Percentiles rank a stretch among this genome's conserved stretches.
Evolutionary conservation across 2,113 vertebrate genomes (phyloP).

Genomic region (Murina feae): DNA sequence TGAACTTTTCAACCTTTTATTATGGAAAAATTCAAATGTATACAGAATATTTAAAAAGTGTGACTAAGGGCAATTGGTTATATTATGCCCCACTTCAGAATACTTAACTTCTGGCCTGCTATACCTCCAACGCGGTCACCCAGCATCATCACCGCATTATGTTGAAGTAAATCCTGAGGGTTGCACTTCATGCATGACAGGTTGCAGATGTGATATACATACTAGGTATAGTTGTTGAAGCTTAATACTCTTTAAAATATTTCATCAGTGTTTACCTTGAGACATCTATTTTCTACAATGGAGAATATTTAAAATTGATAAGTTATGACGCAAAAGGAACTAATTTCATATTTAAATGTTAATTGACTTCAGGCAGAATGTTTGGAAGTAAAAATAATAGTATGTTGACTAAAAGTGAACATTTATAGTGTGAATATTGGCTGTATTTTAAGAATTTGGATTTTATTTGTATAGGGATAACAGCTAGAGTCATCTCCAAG

Average conservation of each 20-base stretch:
- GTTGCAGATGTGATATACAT: neutral
- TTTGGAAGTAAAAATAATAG: too few relatives aligned
- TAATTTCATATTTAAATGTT: neutral
- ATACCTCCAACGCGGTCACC: neutral
- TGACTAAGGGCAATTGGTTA: neutral
- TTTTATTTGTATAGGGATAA: neutral
- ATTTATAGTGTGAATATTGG: neutral
- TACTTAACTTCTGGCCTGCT: neutral
- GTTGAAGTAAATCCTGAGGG: neutral
- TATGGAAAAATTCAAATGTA: neutral
- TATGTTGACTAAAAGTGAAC: neutral
- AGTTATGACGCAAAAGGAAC: neutral
- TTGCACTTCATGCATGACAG: neutral
- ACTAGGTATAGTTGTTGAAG: neutral
- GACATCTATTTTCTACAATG: neutral
- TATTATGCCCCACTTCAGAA: neutral
- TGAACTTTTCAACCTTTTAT: neutral
- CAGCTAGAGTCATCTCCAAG: neutral
- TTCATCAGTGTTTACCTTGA: neutral
- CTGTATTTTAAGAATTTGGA: neutral
- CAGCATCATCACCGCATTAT: neutral
- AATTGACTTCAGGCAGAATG: neutral
- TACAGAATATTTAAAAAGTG: neutral
- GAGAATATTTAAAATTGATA: neutral
- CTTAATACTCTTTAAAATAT: neutral